Evolutionary conservation across 2,113 vertebrate species (phyloP).

Genomic region (Embiotoca jacksoni): DNA sequence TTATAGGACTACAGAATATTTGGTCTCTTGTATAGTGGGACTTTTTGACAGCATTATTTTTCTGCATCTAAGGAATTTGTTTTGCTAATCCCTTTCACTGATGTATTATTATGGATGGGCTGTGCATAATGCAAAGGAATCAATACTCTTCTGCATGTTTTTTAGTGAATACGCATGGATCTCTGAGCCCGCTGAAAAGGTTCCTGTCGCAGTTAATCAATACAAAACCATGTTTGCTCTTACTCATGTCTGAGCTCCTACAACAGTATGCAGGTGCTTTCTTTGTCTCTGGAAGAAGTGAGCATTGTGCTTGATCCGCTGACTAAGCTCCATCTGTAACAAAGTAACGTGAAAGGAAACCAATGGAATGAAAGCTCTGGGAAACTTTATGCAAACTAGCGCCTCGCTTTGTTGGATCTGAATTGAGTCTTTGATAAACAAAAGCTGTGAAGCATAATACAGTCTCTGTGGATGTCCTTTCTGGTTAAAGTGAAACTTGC

Average conservation of each 20-base stretch:
- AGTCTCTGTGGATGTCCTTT: constrained; percentile 18
- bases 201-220: constrained; percentile 73
- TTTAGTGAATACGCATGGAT: constrained; percentile 52
- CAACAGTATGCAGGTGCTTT: constrained; percentile 26
- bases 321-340: constrained; percentile 66
- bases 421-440: constrained; percentile 70
- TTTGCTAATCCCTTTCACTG: constrained; percentile 24
- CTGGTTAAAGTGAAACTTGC: constrained; percentile 27
- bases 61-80: constrained; percentile 20
- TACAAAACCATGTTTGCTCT: constrained; percentile 64
- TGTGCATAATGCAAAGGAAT: constrained; percentile 67
- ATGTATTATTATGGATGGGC: constrained; percentile 59
- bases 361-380: constrained; percentile 49
- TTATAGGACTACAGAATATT: neutral
- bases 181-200: constrained; percentile 61
- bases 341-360: constrained; percentile 64
- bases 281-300: constrained; percentile 63
- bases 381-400: constrained; percentile 70
- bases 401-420: constrained; percentile 64
- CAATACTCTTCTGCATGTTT: constrained; percentile 62
- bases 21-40: neutral
- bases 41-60: neutral
- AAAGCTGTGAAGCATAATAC: constrained; percentile 43
- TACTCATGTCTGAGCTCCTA: constrained; percentile 50
- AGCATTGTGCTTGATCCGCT: constrained; percentile 71